Evolutionary conservation across 2,888 invertebrate species (phyloP).

Genomic region (Caenorhabditis plicata): DNA sequence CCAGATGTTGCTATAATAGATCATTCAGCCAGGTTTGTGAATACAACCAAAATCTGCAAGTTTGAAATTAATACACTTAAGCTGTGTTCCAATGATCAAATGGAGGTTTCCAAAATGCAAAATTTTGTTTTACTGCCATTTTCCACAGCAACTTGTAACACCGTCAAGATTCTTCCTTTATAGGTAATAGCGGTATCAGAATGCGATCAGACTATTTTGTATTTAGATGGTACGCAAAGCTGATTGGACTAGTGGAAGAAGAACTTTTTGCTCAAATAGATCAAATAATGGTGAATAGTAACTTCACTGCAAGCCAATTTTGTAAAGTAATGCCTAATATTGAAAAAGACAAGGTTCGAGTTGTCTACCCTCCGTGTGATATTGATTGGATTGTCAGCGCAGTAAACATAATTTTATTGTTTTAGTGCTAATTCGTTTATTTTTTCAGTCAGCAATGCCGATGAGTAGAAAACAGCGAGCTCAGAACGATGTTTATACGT

Average conservation of each 20-base stretch:
- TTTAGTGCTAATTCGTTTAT: not conserved
- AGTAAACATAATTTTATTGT: conserved; percentile 10
- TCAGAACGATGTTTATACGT: conserved; percentile 52
- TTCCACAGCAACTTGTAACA: conserved; percentile 64
- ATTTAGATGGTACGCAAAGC: conserved; percentile 62
- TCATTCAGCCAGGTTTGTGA: conserved; percentile 62
- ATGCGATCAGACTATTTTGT: too few relatives aligned
- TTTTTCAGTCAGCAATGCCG: conserved; percentile 30
- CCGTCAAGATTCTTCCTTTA: conserved; percentile 63
- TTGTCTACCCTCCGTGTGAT: conserved; percentile 64
- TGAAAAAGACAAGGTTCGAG: conserved; percentile 52
- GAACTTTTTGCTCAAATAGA: conserved; percentile 68
- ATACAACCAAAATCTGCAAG: not conserved
- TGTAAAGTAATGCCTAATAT: conserved; percentile 61
- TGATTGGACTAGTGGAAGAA: conserved; percentile 65
- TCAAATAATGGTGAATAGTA: conserved; percentile 69
- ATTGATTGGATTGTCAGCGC: conserved; percentile 54
- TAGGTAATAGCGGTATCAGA: too few relatives aligned
- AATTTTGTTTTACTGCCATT: conserved; percentile 64
- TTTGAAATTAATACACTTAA: conserved; percentile 14
- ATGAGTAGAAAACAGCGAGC: conserved; percentile 49
- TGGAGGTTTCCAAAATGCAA: conserved; percentile 62
- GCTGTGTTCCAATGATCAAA: conserved; percentile 64
- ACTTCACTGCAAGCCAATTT: conserved; percentile 67
- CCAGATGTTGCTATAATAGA: conserved; percentile 63